phyloP scores from a whole-genome alignment of 2,113 vertebrate genomes.

The Xyliphius kryptos region DNA sequence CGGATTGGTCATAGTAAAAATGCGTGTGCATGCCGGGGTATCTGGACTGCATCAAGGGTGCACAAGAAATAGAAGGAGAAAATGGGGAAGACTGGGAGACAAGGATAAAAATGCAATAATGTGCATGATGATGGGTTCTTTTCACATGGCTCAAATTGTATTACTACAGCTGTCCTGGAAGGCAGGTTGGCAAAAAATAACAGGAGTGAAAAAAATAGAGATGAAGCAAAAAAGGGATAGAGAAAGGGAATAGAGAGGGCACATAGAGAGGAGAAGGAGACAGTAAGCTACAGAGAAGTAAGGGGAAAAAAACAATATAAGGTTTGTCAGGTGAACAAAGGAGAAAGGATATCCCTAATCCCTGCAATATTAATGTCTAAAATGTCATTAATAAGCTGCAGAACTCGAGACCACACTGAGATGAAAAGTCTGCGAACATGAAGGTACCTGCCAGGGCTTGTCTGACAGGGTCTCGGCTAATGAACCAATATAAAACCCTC shows the following conservation, averaged over 20 bases:
- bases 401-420: constrained; percentile 75
- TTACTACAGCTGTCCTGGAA: constrained; percentile 41
- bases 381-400: constrained; percentile 73
- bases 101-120: constrained; percentile 51
- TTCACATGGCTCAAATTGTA: constrained; percentile 44
- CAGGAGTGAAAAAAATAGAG: too few species aligned
- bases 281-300: constrained; percentile 7
- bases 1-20: constrained; percentile 31
- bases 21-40: constrained; percentile 36
- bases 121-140: constrained; percentile 43
- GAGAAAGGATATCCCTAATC: constrained; percentile 71
- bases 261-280: constrained; percentile 7
- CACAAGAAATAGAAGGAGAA: too few species aligned
- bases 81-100: constrained; percentile 37
- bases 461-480: constrained; percentile 70
- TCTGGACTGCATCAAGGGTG: constrained; percentile 35
- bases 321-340: constrained; percentile 52
- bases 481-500: constrained; percentile 71
- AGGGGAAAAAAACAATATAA: constrained; percentile 38
- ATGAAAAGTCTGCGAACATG: constrained; percentile 66
- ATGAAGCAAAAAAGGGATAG: constrained; percentile 28
- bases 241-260: constrained; percentile 32
- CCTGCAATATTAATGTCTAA: constrained; percentile 67
- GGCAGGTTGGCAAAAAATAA: constrained; percentile 6
- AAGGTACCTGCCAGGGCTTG: constrained; percentile 73